Conservation (phyloP, 2,888 invertebrate genomes). For the Perizoma flavofasciatum region DNA sequence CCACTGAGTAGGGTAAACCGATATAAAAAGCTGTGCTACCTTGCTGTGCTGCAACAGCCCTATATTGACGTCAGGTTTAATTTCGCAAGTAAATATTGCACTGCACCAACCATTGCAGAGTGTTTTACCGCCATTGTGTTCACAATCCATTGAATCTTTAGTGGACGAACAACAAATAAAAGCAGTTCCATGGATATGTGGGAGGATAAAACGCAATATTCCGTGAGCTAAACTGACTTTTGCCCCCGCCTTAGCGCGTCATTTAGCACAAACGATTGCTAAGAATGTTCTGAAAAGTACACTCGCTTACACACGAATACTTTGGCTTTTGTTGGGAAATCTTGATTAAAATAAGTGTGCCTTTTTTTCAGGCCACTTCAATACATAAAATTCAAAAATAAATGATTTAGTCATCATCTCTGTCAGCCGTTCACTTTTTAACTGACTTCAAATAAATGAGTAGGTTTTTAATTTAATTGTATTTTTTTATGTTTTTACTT, state of each 20-base stretch:
- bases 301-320: constrained; percentile 35
- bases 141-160: constrained; percentile 71
- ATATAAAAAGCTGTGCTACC: too few species aligned
- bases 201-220: constrained; percentile 57
- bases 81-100: constrained; percentile 51
- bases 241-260: constrained; percentile 39
- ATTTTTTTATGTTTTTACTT: too few species aligned
- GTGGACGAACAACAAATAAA: constrained; percentile 58
- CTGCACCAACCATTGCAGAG: constrained; percentile 50
- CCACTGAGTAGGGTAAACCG: too few species aligned
- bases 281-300: constrained; percentile 35
- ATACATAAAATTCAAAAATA: background rate
- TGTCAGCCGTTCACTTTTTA: too few species aligned
- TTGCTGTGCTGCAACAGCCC: background rate
- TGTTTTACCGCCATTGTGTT: constrained; percentile 65
- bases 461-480: too few species aligned
- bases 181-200: constrained; percentile 50
- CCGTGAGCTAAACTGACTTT: constrained; percentile 52
- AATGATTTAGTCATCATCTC: too few species aligned
- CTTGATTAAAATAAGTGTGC: constrained; percentile 27
- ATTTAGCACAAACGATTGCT: constrained; percentile 40
- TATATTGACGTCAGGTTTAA: constrained; percentile 39
- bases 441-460: too few species aligned
- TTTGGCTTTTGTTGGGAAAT: constrained; percentile 23
- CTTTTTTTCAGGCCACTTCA: constrained; percentile 14